A percentile compares a stretch with the other conserved stretches of the same genome.
Conservation (phyloP, 1,140 invertebrate genomes). For the Pissodes strobi region DNA sequence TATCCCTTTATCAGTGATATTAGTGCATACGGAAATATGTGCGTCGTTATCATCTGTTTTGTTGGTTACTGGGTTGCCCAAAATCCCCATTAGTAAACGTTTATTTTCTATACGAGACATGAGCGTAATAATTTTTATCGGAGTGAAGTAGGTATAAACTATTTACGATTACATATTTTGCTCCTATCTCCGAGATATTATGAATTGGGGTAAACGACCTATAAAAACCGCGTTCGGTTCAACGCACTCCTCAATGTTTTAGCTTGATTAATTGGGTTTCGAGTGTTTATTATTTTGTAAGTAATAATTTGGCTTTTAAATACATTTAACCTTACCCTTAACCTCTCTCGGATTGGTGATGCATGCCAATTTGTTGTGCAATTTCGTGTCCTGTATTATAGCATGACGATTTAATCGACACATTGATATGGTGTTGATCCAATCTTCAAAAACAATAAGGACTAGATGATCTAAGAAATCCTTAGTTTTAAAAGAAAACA, state of each 20-base stretch:
- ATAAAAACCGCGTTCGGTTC: constrained; percentile 17
- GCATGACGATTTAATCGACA: too few species aligned
- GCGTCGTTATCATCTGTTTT: background rate
- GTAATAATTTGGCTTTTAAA: background rate
- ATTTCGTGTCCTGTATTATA: too few species aligned
- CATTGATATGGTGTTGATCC: too few species aligned
- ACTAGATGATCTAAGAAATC: too few species aligned
- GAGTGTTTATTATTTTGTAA: constrained; percentile 10
- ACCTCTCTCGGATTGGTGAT: background rate
- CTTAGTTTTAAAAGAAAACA: too few species aligned
- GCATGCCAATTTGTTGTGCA: background rate
- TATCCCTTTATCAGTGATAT: too few species aligned
- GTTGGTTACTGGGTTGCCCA: background rate
- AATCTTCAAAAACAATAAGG: too few species aligned
- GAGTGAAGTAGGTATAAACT: background rate
- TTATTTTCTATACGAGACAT: background rate
- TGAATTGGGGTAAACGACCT: constrained; percentile 22
- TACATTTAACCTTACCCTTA: constrained; percentile 14
- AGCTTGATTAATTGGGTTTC: constrained; percentile 8
- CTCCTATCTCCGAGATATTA: constrained; percentile 18
- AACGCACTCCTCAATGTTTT: constrained; percentile 5
- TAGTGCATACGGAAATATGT: too few species aligned
- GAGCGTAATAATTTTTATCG: constrained; percentile 13
- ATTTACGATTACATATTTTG: background rate
- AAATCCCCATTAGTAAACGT: constrained; percentile 1